A percentile compares a stretch with the other conserved stretches of the same genome.
phyloP scores from a whole-genome alignment of 1,140 invertebrate genomes.

The Listronotus oregonensis region DNA sequence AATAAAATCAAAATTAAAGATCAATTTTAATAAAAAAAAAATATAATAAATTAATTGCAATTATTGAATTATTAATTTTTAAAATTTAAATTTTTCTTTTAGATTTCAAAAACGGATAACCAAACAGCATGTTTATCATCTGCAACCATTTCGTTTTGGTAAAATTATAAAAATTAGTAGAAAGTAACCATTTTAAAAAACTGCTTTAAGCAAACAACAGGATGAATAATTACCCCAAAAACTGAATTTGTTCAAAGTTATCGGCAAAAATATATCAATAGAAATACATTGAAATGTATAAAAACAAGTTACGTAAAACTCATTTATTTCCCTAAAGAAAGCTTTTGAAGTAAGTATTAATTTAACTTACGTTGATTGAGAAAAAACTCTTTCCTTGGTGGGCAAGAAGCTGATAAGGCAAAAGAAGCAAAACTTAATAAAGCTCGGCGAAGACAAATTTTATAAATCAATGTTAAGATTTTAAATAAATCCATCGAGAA shows the following conservation, averaged over 20 bases:
- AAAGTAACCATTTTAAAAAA: constrained; percentile 2
- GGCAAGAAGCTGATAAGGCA: constrained; percentile 20
- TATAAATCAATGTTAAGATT: constrained; percentile 6
- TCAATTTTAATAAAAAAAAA: too few relatives aligned
- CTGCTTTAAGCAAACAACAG: constrained; percentile 21
- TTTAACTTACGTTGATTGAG: constrained; percentile 6
- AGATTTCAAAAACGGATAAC: too few relatives aligned
- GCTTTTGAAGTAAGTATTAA: neutral
- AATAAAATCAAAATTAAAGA: too few relatives aligned
- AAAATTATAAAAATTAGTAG: constrained; percentile 21
- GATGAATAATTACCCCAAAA: constrained; percentile 19
- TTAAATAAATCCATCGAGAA: constrained; percentile 15
- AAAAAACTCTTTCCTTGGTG: constrained; percentile 16
- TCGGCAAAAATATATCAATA: constrained; percentile 20
- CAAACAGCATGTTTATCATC: constrained; percentile 6
- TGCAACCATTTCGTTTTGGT: constrained; percentile 9
- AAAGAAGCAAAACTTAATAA: constrained; percentile 26
- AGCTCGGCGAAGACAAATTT: neutral
- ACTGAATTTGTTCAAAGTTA: constrained; percentile 20
- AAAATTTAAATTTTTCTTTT: too few relatives aligned
- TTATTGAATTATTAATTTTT: too few relatives aligned
- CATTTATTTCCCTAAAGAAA: constrained; percentile 1
- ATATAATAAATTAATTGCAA: too few relatives aligned
- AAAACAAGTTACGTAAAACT: neutral
- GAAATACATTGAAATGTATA: constrained; percentile 19